Conservation (phyloP, 2,113 vertebrate genomes). For the Notarius lentiginosus region DNA sequence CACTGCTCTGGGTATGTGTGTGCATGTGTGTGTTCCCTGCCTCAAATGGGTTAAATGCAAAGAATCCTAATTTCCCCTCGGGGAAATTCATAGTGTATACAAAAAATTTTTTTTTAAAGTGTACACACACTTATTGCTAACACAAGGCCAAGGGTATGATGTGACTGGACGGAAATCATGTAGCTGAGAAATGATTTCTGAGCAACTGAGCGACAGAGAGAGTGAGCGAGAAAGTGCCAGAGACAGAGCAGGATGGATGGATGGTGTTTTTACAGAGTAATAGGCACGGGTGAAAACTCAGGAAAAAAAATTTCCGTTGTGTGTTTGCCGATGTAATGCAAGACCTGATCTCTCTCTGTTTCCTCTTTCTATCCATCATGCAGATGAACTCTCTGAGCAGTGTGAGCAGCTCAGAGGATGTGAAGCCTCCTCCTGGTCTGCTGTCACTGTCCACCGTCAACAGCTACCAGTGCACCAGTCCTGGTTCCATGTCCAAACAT, state of each 20-base stretch:
- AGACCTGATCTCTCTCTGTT: neutral
- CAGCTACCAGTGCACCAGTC: constrained; percentile 84
- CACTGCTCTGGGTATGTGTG: no score
- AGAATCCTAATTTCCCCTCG: no score
- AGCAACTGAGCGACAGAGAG: neutral
- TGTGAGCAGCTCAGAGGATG: constrained; percentile 84
- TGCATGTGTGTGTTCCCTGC: no score
- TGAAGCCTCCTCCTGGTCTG: constrained; percentile 87
- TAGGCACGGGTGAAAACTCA: neutral
- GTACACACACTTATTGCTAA: neutral
- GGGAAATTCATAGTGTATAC: no score
- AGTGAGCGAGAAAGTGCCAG: neutral
- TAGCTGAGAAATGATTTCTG: neutral
- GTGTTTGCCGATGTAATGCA: neutral
- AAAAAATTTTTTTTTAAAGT: no score
- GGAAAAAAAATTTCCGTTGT: neutral
- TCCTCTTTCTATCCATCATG: neutral
- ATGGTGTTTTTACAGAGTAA: neutral
- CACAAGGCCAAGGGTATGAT: neutral
- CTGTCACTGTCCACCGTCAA: constrained; percentile 79
- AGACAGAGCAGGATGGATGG: neutral
- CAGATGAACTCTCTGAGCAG: constrained; percentile 87
- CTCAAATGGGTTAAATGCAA: no score
- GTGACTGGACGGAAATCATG: neutral
- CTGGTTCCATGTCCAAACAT: constrained; percentile 89